Evolutionary conservation across 2,113 vertebrate species (phyloP), one percentile per base, ranked within the genome.

Genomic region (Ornithorhynchus anatinus): DNA sequence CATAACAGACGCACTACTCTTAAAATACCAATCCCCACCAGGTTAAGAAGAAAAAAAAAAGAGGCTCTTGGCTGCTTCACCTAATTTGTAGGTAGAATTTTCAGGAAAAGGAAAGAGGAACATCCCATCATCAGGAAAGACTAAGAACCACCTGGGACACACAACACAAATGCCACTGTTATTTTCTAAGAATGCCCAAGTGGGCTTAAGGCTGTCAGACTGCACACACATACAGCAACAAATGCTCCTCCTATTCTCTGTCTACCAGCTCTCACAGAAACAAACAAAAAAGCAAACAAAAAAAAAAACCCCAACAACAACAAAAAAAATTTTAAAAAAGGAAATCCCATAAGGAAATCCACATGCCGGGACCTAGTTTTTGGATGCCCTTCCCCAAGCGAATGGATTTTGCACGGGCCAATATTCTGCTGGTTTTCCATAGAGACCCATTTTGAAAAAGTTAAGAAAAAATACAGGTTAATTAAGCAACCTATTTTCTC

Each of bases 401-500:
- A 51, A 82, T 27, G 67, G 43, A 38, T 69, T 81, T 68, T 87
- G 86, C 80, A 86, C 86, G 88, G 88, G 81, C 79, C 84, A 86
- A 86, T 56, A 84, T 87, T 89, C 84, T 84, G 88, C 89, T 92
- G 89, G 82, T 91, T 89, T 90, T 91, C 89, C 88, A 90, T 84
- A 62, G 36, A 89, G 77, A 89, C 75, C 86, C 88, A 90, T 84
- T 87, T 72, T 81, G 71, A 82, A 87, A 88, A 92, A 87, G 81
- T 91, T 88, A 82, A 91, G n/a, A n/a, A n/a, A 76, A 92, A 90
- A 90, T 84, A 91, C 79, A 92, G 70, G 86, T 86, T 74, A n/a
- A 69, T 85, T 91, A 67, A 72, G 43, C 88, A 92, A 87, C n/a
- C 75, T 71, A 86, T 87, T 88, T 82, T 89, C 87, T 87, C 85